These are phyloP conservation scores for Tympanoctomys barrerae DNA, from an alignment of 2,797 vertebrate genomes.

Conservation along the genomic window DNA sequence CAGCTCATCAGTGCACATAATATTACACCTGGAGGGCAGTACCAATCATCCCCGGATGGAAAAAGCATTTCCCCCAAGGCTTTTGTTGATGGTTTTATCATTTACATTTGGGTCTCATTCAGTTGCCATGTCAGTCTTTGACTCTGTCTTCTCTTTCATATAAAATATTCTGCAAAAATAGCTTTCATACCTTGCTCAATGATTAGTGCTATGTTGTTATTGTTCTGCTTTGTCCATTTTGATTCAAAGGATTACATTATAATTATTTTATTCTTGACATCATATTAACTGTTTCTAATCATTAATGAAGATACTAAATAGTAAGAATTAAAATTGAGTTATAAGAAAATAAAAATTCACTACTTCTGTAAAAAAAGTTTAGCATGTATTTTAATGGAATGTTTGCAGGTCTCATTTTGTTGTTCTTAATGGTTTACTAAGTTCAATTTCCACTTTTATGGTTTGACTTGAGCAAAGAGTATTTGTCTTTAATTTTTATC, in stretches of 20 bases:
- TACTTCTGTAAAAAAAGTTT: constrained; percentile 51
- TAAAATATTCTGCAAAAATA: constrained; percentile 79
- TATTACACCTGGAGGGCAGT: constrained; percentile 89
- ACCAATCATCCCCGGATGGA: constrained; percentile 85
- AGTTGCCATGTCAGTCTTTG: constrained; percentile 80
- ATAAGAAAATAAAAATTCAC: constrained; percentile 73
- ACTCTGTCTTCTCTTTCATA: constrained; percentile 75
- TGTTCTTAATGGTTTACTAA: constrained; percentile 77
- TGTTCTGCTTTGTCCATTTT: constrained; percentile 1
- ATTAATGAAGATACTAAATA: constrained; percentile 72
- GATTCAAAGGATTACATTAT: constrained; percentile 8
- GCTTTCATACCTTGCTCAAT: constrained; percentile 65
- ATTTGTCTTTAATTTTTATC: constrained; percentile 77
- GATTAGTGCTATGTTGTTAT: constrained; percentile 12
- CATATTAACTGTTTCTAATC: constrained; percentile 59
- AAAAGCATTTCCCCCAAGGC: constrained; percentile 82
- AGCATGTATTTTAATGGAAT: constrained; percentile 57
- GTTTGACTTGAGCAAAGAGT: constrained; percentile 63
- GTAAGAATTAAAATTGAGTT: constrained; percentile 79
- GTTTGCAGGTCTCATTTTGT: constrained; percentile 79
- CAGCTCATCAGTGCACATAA: constrained; percentile 89
- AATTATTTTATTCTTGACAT: constrained; percentile 59
- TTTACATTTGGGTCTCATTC: constrained; percentile 82
- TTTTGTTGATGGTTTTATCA: constrained; percentile 84
- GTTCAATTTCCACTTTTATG: constrained; percentile 65